Conservation (phyloP, 2,797 vertebrate species). For the Spatula clypeata region DNA sequence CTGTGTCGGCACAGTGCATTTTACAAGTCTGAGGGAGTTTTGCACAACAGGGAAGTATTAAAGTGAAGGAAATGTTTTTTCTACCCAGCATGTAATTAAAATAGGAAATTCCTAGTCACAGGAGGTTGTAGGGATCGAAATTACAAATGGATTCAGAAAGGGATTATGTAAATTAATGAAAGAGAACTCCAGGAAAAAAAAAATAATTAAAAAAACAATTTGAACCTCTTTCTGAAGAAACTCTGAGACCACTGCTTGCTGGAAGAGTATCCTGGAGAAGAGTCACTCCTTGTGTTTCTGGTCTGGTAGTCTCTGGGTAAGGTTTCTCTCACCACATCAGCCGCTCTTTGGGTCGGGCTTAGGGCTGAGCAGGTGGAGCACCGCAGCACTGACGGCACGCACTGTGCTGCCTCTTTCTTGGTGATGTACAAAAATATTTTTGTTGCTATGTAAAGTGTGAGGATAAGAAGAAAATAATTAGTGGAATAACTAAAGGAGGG, state of each 20-base stretch:
- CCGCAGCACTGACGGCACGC: not conserved
- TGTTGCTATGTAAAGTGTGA: not conserved
- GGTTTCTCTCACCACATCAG: not conserved
- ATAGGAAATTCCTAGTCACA: not conserved
- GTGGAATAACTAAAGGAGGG: not conserved
- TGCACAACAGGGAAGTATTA: not conserved
- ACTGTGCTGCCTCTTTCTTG: not conserved
- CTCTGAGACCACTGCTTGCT: not conserved
- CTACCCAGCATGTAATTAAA: not conserved
- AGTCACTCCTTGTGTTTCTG: not conserved
- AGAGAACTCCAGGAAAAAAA: not conserved
- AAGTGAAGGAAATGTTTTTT: not conserved
- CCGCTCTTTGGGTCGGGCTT: not conserved
- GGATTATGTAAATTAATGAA: not conserved
- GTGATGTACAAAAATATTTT: not conserved
- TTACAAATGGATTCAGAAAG: not conserved
- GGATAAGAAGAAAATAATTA: not conserved
- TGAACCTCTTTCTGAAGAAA: not conserved
- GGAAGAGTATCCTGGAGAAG: not conserved
- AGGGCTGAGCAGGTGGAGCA: fast-evolving
- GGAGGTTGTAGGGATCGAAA: not conserved
- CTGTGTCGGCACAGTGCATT: not conserved
- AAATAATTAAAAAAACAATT: not conserved
- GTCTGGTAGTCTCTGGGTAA: fast-evolving
- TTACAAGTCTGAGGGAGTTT: not conserved